These are phyloP conservation scores for Phalacrocorax brasilianus DNA, from an alignment of 2,113 vertebrate species.

Conservation along the genomic window DNA sequence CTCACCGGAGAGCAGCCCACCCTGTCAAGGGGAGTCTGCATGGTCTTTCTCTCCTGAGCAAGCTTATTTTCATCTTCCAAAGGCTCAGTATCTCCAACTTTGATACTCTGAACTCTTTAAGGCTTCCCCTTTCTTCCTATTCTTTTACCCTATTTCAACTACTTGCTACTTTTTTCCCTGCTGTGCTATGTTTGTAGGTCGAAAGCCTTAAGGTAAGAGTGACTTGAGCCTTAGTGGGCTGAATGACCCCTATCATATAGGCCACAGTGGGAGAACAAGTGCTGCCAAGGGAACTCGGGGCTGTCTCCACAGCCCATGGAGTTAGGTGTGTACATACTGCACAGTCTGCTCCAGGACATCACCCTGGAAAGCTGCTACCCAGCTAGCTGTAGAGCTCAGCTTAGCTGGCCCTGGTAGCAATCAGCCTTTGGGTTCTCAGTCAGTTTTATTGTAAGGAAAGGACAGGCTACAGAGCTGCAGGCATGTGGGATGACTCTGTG, in stretches of 20 bases:
- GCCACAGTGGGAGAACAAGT: not conserved
- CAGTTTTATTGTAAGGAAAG: not conserved
- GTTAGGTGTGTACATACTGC: not conserved
- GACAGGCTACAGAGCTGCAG: not conserved
- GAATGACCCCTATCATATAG: not conserved
- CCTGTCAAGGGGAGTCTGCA: fast-evolving
- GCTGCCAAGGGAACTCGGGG: not conserved
- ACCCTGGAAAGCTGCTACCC: not conserved
- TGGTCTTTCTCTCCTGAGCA: not conserved
- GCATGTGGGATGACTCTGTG: not conserved
- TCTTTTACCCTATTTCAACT: not conserved
- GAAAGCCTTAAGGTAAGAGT: not conserved
- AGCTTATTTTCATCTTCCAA: not conserved
- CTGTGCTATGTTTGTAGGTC: not conserved
- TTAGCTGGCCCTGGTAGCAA: not conserved
- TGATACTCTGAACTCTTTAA: not conserved
- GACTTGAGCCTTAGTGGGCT: not conserved
- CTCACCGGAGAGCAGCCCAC: not conserved
- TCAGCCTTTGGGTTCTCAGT: not conserved
- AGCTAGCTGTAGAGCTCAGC: not conserved
- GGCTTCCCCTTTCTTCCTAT: not conserved
- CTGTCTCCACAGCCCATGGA: not conserved
- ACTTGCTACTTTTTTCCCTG: fast-evolving
- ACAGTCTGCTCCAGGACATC: not conserved
- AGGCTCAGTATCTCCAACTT: not conserved